Percentiles rank a stretch among this genome's conserved stretches.
Conservation (phyloP, 92 coral and sea anemone species). For the Bergia puertoricense region DNA sequence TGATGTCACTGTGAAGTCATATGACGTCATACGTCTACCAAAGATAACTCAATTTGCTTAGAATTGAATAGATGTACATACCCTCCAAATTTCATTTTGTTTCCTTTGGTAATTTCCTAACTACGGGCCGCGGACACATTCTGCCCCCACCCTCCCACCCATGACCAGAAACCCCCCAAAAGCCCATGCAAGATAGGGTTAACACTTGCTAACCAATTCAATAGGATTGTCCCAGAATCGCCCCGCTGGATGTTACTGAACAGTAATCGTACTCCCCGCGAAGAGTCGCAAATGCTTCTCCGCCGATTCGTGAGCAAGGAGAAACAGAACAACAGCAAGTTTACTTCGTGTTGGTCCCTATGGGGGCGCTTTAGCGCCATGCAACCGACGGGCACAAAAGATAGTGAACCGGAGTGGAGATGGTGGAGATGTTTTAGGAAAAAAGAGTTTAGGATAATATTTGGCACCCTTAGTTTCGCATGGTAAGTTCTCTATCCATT, state of each 20-base stretch:
- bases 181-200: no score
- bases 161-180: no score
- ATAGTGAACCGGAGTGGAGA: constrained; percentile 5
- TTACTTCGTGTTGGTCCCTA: constrained; percentile 43
- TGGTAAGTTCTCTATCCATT: constrained; percentile 9
- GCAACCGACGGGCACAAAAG: neutral
- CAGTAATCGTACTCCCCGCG: constrained; percentile 30
- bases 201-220: neutral
- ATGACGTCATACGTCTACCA: no score
- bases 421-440: constrained; percentile 63
- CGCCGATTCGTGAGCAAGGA: constrained; percentile 59
- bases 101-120: neutral
- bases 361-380: constrained; percentile 40
- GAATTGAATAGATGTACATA: no score
- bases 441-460: constrained; percentile 51
- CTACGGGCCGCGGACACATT: no score
- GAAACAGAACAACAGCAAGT: constrained; percentile 21
- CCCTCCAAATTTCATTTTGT: no score
- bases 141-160: no score
- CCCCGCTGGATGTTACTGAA: constrained; percentile 77
- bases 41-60: no score
- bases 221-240: constrained; percentile 74
- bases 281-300: constrained; percentile 69
- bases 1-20: no score
- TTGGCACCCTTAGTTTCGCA: constrained; percentile 20